Conservation (phyloP, 2,888 invertebrate species). For the Thelaira solivaga region DNA sequence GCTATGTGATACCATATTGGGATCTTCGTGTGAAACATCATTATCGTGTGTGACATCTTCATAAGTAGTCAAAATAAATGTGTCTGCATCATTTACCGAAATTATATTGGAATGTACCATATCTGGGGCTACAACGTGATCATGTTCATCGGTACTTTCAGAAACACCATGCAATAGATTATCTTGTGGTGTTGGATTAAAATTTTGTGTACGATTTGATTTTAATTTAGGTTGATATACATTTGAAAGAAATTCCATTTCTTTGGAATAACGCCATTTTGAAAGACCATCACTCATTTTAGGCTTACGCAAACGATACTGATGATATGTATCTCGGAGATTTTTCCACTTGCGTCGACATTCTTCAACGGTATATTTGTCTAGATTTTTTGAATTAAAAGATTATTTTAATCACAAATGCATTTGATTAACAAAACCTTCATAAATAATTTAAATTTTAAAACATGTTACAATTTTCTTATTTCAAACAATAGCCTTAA, state of each 20-base stretch:
- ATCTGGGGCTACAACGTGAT: slow-evolving; percentile 64
- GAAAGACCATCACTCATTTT: slow-evolving; percentile 71
- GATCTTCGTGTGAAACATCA: slow-evolving; percentile 69
- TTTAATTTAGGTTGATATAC: slow-evolving; percentile 74
- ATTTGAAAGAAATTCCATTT: slow-evolving; percentile 71
- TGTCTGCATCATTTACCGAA: slow-evolving; percentile 70
- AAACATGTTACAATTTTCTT: too few species aligned
- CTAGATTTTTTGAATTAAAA: slow-evolving; percentile 48
- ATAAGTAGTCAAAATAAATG: slow-evolving; percentile 71
- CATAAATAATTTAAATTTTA: too few species aligned
- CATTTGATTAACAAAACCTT: neutral
- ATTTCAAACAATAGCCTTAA: too few species aligned
- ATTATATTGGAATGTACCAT: slow-evolving; percentile 69
- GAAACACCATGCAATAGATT: slow-evolving; percentile 56
- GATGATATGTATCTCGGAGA: slow-evolving; percentile 74
- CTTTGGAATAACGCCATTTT: slow-evolving; percentile 75
- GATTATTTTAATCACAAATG: too few species aligned
- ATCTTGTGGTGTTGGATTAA: slow-evolving; percentile 42
- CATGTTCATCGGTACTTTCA: slow-evolving; percentile 68
- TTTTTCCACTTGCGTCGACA: slow-evolving; percentile 76
- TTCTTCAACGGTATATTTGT: slow-evolving; percentile 71
- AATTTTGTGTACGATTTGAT: slow-evolving; percentile 69
- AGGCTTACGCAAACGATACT: slow-evolving; percentile 72
- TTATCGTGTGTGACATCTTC: slow-evolving; percentile 73
- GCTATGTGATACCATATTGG: slow-evolving; percentile 67